Evolutionary conservation across 2,113 vertebrate species (phyloP).

Genomic region (Nicator chloris): DNA sequence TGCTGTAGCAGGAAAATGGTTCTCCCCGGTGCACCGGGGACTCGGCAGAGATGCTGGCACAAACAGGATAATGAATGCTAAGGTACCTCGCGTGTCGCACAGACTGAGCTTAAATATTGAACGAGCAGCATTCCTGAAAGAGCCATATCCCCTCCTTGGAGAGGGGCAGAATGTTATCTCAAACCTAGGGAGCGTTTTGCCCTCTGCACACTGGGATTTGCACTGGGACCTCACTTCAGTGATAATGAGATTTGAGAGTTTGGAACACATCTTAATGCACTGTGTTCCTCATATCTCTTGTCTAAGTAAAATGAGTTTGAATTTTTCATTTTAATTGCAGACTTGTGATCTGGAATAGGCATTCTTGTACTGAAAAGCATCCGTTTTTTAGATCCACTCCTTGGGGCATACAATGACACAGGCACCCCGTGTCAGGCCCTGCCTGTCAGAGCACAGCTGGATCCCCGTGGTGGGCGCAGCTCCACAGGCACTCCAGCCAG

Average conservation of each 20-base stretch:
- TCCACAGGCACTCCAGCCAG: background rate
- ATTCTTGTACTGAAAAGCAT: conserved; percentile 18
- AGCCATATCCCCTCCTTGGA: background rate
- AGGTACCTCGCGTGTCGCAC: background rate
- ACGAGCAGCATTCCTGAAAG: background rate
- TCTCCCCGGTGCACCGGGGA: background rate
- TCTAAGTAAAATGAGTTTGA: conserved; percentile 20
- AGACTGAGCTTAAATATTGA: conserved; percentile 28
- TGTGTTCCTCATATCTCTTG: background rate
- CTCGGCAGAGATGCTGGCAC: background rate
- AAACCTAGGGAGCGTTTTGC: background rate
- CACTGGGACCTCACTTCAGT: background rate
- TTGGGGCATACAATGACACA: fast-evolving
- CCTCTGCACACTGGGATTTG: background rate
- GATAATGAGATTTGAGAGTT: conserved; percentile 11
- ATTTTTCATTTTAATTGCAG: conserved; percentile 41
- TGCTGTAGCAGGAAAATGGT: background rate
- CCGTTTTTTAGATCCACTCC: background rate
- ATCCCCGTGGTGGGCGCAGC: fast-evolving
- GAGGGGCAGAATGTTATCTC: background rate
- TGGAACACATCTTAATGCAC: background rate
- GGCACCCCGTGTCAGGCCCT: background rate
- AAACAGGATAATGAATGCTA: conserved; percentile 23
- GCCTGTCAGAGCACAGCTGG: background rate
- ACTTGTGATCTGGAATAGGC: background rate